phyloP scores from a whole-genome alignment of 2,797 vertebrate genomes.

The Peromyscus melanophrys region DNA sequence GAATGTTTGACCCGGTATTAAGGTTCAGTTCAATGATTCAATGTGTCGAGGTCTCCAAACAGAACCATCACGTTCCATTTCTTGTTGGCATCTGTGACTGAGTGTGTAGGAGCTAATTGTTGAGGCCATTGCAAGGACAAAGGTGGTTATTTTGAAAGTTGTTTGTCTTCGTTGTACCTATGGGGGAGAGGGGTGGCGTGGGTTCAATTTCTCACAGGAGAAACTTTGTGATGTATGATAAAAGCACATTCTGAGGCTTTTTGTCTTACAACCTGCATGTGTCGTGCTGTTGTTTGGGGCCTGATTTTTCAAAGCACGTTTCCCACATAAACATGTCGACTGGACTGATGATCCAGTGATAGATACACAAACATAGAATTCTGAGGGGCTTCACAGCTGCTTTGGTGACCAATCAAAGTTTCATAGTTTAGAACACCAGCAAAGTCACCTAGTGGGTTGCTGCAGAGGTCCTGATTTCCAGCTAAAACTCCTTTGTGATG shows the following conservation, averaged over 20 bases:
- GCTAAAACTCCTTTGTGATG: constrained; percentile 46
- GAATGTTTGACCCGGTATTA: constrained; percentile 47
- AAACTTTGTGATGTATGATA: constrained; percentile 25
- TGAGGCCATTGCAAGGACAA: constrained; percentile 12
- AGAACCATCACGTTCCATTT: constrained; percentile 64
- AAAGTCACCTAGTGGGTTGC: constrained; percentile 50
- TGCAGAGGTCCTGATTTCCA: neutral
- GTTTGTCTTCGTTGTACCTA: constrained; percentile 51
- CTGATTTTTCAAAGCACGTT: neutral
- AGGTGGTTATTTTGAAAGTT: constrained; percentile 47
- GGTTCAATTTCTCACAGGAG: neutral
- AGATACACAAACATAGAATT: constrained; percentile 4
- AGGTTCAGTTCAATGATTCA: neutral
- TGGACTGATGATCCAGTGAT: neutral
- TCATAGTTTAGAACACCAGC: neutral
- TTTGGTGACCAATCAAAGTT: constrained; percentile 38
- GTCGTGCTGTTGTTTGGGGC: neutral
- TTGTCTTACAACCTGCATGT: neutral
- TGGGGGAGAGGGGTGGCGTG: neutral
- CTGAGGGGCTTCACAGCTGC: neutral
- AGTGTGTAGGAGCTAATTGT: constrained; percentile 32
- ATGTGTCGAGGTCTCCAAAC: constrained; percentile 48
- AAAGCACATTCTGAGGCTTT: neutral
- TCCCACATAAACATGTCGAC: neutral
- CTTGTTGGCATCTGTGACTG: constrained; percentile 58